Evolutionary conservation across 2,113 vertebrate species (phyloP).

Genomic region (Chauna torquata): DNA sequence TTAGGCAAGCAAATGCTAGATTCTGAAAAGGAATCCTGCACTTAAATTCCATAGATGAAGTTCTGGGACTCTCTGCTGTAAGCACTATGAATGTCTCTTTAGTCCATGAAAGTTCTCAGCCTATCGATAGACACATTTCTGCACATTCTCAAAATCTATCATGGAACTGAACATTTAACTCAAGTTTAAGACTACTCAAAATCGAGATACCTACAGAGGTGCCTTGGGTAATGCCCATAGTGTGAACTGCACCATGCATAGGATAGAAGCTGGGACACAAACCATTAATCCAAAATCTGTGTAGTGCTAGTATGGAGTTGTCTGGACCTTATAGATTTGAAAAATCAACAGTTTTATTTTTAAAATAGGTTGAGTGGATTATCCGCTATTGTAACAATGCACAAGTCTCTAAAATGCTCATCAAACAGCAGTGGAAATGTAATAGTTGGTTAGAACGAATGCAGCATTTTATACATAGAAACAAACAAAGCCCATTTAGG

Average conservation of each 20-base stretch:
- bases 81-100: neutral
- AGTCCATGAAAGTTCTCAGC: neutral
- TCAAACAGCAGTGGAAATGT: neutral
- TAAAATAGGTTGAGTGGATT: neutral
- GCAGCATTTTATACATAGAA: neutral
- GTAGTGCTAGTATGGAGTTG: neutral
- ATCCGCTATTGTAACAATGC: neutral
- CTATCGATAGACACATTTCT: neutral
- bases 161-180: neutral
- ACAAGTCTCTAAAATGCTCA: neutral
- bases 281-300: neutral
- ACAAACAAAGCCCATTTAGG: neutral
- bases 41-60: neutral
- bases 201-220: neutral
- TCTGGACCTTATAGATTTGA: neutral
- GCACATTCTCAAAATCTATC: neutral
- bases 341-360: neutral
- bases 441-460: neutral
- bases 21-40: neutral
- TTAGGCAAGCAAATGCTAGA: neutral
- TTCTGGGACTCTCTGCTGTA: neutral
- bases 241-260: neutral
- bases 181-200: neutral
- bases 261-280: neutral
- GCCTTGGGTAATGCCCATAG: neutral